These are phyloP conservation scores for Drosophila mercatorum DNA, from an alignment of 2,888 invertebrate species.

Conservation along the genomic window DNA sequence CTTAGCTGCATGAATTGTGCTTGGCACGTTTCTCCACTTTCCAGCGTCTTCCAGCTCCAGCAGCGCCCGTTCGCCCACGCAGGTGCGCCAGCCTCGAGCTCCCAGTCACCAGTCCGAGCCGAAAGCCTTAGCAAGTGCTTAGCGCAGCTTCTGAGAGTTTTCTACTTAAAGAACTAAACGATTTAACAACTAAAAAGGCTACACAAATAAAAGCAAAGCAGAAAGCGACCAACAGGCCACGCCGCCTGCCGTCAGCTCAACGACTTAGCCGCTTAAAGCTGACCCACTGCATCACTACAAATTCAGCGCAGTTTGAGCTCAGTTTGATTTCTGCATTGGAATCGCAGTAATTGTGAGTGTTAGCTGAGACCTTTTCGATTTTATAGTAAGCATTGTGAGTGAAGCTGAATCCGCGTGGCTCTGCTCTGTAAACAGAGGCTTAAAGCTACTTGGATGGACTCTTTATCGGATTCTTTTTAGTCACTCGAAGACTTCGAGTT, in stretches of 20 bases:
- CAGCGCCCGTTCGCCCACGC: background rate
- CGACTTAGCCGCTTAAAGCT: background rate
- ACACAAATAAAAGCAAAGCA: background rate
- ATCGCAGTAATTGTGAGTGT: too few relatives aligned
- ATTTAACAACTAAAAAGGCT: constrained; percentile 21
- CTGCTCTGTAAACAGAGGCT: too few relatives aligned
- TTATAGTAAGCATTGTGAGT: too few relatives aligned
- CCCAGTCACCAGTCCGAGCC: background rate
- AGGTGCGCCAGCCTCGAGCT: background rate
- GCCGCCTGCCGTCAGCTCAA: background rate
- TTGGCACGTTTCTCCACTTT: constrained; percentile 69
- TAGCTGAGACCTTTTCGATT: too few relatives aligned
- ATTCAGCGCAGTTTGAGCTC: too few relatives aligned
- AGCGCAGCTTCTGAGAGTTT: constrained; percentile 29
- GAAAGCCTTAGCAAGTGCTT: constrained; percentile 49
- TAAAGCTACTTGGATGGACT: too few relatives aligned
- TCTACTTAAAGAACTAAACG: constrained; percentile 14
- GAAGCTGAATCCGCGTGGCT: too few relatives aligned
- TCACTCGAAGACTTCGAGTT: too few relatives aligned
- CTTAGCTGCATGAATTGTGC: constrained; percentile 73
- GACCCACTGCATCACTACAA: background rate
- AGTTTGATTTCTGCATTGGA: too few relatives aligned
- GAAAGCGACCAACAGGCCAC: background rate
- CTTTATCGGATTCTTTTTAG: too few relatives aligned
- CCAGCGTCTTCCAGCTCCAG: constrained; percentile 7